Evolutionary conservation across 2,113 vertebrate genomes (phyloP), one percentile per base, ranked within the genome.

Genomic region (Lota lota): DNA sequence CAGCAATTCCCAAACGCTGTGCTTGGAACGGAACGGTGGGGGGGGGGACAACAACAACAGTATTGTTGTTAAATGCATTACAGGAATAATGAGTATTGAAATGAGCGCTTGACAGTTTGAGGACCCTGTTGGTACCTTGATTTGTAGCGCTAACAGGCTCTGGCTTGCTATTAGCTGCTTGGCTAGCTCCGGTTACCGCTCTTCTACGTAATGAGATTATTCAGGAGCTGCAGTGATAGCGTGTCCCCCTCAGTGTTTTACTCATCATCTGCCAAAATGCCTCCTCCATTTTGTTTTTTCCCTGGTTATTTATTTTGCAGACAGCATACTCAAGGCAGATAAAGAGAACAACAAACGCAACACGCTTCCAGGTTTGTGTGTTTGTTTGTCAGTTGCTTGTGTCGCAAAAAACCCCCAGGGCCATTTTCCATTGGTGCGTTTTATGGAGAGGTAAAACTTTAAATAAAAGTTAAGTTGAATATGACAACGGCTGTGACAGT

Each of bases 161-260:
- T 33, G 72, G 47, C 10, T 21, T 36, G 68, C 62, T 70, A 67
- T 75, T 80, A 65, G 71, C 33, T 53, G 65, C 73, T 73, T 69
- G 19, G 70, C 53, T 61, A 54, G 40, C 65, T 72, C 16, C 68
- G 20, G 28, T 65, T 72, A 1, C 40, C 24, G 16, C 56, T 69
- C 56, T 18, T 66, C 50, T 20, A 58, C 8, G 33, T 87, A 84
- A 85, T 75, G 69, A 81, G 80, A 77, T 66, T 54, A 64, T 68
- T 68, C 47, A 20, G 59, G 61, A 51, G 56, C 54, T 60, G 67
- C 72, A 61, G 61, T 68, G 18, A 76, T 28, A 28, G 59, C 50
- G 36, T 65, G 76, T 87, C 76, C 79, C 75, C 67, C 7, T 50
- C 65, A 60, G 47, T 67, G 65, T 84, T 72, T 78, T 78, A 66